These are phyloP conservation scores for Noctua janthina DNA, from an alignment of 2,888 invertebrate genomes.

Conservation along the genomic window DNA sequence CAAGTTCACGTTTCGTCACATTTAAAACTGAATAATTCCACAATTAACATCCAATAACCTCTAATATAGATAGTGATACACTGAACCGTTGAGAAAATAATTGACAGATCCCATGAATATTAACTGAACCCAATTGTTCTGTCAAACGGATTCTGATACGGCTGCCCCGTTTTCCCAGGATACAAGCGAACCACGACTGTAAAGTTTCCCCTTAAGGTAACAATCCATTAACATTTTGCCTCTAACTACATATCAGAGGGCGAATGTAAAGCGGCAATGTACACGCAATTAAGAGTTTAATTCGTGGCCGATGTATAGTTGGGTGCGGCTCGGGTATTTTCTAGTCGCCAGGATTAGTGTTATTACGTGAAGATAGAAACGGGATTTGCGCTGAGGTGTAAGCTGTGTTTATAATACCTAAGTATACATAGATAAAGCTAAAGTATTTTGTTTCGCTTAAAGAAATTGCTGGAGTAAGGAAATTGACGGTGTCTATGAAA, in stretches of 20 bases:
- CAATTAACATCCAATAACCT: conserved; percentile 58
- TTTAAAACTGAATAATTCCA: conserved; percentile 46
- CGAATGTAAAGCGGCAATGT: conserved; percentile 77
- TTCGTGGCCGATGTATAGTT: conserved; percentile 55
- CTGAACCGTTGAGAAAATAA: conserved; percentile 68
- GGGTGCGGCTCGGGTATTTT: conserved; percentile 56
- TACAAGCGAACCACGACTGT: conserved; percentile 66
- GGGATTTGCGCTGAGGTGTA: conserved; percentile 65
- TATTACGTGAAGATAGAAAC: conserved; percentile 66
- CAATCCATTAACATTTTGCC: conserved; percentile 85
- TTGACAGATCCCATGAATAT: conserved; percentile 80
- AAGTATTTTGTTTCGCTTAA: conserved; percentile 56
- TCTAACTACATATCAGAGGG: conserved; percentile 78
- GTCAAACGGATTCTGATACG: conserved; percentile 75
- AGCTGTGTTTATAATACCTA: conserved; percentile 58
- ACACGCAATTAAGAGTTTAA: conserved; percentile 76
- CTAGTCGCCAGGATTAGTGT: conserved; percentile 66
- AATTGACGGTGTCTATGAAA: conserved; percentile 46
- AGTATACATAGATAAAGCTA: conserved; percentile 45
- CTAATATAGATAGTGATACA: conserved; percentile 58
- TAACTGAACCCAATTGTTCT: conserved; percentile 79
- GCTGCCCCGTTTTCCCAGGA: conserved; percentile 75
- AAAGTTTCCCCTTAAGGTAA: conserved; percentile 79
- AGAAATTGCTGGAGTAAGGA: conserved; percentile 51
- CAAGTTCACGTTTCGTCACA: conserved; percentile 23